Conservation (phyloP, 2,797 vertebrate species). For the Cuniculus paca region DNA sequence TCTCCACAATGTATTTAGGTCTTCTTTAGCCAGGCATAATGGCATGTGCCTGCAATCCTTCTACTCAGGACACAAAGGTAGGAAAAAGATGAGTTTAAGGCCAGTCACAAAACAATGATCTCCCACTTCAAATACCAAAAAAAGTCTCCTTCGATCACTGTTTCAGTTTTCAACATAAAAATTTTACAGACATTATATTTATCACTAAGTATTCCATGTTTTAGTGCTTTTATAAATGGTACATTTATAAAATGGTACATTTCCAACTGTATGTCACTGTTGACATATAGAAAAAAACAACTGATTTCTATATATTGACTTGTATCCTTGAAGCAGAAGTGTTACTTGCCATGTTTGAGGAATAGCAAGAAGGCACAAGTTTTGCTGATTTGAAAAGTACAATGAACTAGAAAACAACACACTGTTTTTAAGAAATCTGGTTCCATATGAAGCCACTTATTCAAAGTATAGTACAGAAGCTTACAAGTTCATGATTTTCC, state of each 20-base stretch:
- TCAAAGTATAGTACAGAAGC: neutral
- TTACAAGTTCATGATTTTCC: conserved; percentile 36
- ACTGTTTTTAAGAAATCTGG: neutral
- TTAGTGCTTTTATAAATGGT: neutral
- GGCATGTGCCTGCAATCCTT: neutral
- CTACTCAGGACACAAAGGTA: neutral
- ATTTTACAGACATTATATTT: neutral
- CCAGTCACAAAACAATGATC: neutral
- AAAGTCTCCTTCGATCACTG: neutral
- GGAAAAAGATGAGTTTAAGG: neutral
- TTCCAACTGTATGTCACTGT: neutral
- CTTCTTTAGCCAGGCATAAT: neutral
- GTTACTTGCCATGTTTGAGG: neutral
- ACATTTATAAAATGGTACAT: neutral
- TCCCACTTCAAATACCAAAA: neutral
- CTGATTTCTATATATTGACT: neutral
- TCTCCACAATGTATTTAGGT: neutral
- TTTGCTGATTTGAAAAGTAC: conserved; percentile 24
- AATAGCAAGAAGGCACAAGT: neutral
- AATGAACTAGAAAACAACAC: conserved; percentile 14
- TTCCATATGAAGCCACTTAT: neutral
- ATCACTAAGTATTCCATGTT: neutral
- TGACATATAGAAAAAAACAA: neutral
- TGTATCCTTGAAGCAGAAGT: neutral
- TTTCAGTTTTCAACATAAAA: neutral